Conservation (phyloP, 2,888 invertebrate species). For the Plagiodera versicolora region DNA sequence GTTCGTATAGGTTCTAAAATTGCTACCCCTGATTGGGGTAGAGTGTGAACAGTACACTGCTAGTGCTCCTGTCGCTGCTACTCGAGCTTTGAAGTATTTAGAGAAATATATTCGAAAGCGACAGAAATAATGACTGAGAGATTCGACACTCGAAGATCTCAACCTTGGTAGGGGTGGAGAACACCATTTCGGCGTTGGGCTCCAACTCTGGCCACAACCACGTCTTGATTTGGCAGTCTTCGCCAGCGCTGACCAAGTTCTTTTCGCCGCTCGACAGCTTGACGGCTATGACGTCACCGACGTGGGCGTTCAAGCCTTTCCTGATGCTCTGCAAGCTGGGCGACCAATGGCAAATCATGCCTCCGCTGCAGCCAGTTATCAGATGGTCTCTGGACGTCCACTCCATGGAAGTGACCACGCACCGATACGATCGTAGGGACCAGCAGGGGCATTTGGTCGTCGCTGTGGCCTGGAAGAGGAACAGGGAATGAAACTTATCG, state of each 20-base stretch:
- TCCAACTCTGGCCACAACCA: constrained; percentile 34
- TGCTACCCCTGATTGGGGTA: no score
- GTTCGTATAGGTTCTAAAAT: no score
- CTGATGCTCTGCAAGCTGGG: constrained; percentile 1
- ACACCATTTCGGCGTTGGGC: constrained; percentile 1
- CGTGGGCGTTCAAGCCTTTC: constrained; percentile 24
- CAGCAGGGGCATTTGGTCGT: constrained; percentile 18
- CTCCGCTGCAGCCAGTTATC: constrained; percentile 37
- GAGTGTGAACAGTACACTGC: no score
- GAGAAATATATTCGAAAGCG: no score
- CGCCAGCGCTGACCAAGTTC: constrained; percentile 37
- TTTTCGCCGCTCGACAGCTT: constrained; percentile 37
- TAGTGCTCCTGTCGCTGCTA: no score
- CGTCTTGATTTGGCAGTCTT: constrained; percentile 32
- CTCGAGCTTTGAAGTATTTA: no score
- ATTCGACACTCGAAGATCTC: background rate
- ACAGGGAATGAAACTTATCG: background rate
- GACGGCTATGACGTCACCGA: constrained; percentile 33
- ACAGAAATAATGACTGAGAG: background rate
- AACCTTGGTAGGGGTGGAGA: constrained; percentile 16
- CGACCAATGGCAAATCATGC: constrained; percentile 31
- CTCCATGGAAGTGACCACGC: constrained; percentile 29
- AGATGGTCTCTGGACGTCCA: constrained; percentile 29
- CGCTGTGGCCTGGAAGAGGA: constrained; percentile 16
- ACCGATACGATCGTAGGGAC: background rate